Conservation (phyloP, 37 sponge, comb jelly and placozoan species). For the Halichondria panicea region DNA sequence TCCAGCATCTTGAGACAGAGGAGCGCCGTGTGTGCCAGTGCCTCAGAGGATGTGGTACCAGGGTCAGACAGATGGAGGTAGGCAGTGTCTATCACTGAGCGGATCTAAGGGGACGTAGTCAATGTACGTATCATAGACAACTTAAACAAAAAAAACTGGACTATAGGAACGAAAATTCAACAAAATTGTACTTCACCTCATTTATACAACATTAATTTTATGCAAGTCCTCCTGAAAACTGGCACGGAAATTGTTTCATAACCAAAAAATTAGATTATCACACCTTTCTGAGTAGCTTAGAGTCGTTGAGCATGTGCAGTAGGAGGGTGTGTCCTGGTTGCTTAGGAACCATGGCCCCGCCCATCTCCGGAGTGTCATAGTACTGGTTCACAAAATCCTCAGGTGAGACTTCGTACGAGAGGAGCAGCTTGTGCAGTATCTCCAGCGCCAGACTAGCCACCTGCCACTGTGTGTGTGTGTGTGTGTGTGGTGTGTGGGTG, state of each 20-base stretch:
- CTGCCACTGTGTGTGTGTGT: slow-evolving; percentile 88
- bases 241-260: background rate
- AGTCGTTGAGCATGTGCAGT: slow-evolving; percentile 77
- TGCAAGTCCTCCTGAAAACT: background rate
- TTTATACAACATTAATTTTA: background rate
- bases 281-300: slow-evolving; percentile 78
- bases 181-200: background rate
- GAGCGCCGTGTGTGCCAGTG: slow-evolving; percentile 69
- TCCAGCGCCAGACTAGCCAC: slow-evolving; percentile 75
- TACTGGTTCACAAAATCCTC: slow-evolving; percentile 59
- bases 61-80: slow-evolving; percentile 1
- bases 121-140: background rate
- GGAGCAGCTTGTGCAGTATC: slow-evolving; percentile 83
- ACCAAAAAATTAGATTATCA: too few relatives aligned
- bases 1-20: slow-evolving; percentile 82
- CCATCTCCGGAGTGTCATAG: slow-evolving; percentile 16
- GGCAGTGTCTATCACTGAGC: slow-evolving; percentile 33
- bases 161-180: slow-evolving; percentile 9
- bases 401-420: slow-evolving; percentile 49
- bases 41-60: slow-evolving; percentile 15
- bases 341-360: slow-evolving; percentile 11
- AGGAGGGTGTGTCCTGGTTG: slow-evolving; percentile 78
- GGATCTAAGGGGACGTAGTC: slow-evolving; percentile 1
- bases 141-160: background rate
- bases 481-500: too few relatives aligned